Evolutionary conservation across 2,888 invertebrate genomes (phyloP), one percentile per base, ranked within the genome.

Genomic region (Tigriopus californicus): DNA sequence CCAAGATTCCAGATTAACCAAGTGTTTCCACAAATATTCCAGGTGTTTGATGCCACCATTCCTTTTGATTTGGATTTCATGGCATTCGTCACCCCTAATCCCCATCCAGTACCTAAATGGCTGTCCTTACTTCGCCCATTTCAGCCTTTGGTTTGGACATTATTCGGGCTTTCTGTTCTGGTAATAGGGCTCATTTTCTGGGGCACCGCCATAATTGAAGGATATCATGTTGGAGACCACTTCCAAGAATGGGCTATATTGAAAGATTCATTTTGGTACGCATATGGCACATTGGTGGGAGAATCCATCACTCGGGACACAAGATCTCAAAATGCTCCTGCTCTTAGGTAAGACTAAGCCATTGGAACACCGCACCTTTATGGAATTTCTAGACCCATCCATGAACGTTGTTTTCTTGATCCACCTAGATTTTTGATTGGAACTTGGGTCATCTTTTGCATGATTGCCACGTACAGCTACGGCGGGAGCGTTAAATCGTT

Each of bases 401-500:
- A n/a, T n/a, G n/a, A n/a, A n/a, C n/a, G n/a, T n/a, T n/a, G n/a
- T n/a, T 33, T 33, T 33, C 33, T 33, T 33, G n/a, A n/a, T 33
- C 8, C 33, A 8, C 33, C 8, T 5, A 33, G 33, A 8, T 52
- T 24, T 52, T 24, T 52, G 10, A 52, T 57, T 40, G 57, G n/a
- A 22, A 12, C 25, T 1, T 57, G 57, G 57, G 18, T 42, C 13
- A 20, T 46, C 11, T 57, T 47, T 57, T 41, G 57, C 20, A 22
- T 57, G 13, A 47, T 57, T 24, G 13, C 46, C 13, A 40, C 15
- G 1, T 46, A 18, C 46, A 20, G 46, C 20, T 57, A 57, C 46
- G 46, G 44, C 11, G 57, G 57, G 13, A 41, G 46, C 2, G 46
- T 57, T 11, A 57, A 57, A 24, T 44, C 57, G 13, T 57, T 57